These are phyloP conservation scores for Streblospio benedicti DNA, from an alignment of 1,140 invertebrate genomes.

Conservation along the genomic window DNA sequence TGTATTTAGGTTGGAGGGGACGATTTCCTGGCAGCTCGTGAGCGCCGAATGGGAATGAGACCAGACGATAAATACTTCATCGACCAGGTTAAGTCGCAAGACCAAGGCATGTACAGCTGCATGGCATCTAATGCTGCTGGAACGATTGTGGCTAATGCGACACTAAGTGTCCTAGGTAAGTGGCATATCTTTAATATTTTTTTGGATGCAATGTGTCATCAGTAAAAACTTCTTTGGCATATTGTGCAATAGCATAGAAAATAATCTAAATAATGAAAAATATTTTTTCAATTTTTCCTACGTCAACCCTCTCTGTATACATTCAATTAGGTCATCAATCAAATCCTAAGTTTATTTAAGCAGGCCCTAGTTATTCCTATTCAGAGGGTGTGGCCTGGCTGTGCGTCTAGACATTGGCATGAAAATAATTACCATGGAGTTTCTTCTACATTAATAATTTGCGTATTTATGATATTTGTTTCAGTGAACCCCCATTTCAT, in stretches of 20 bases:
- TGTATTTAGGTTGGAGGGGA: slow-evolving; percentile 77
- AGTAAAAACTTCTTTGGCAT: background rate
- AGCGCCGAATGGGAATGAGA: slow-evolving; percentile 85
- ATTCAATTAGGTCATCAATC: too few species aligned
- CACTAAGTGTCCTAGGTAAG: slow-evolving; percentile 71
- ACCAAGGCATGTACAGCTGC: slow-evolving; percentile 88
- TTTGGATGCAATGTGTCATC: slow-evolving; percentile 11
- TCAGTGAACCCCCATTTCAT: too few species aligned
- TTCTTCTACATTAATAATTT: too few species aligned
- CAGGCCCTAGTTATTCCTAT: too few species aligned
- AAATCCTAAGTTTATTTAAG: too few species aligned
- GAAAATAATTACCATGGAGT: too few species aligned
- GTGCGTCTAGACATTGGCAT: background rate
- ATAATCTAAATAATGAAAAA: too few species aligned
- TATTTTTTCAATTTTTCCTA: too few species aligned
- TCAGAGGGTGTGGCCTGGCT: too few species aligned
- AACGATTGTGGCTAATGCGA: slow-evolving; percentile 74
- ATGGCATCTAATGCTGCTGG: slow-evolving; percentile 84
- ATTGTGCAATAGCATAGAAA: background rate
- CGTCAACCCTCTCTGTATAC: too few species aligned
- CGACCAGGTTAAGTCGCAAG: slow-evolving; percentile 72
- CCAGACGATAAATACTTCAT: slow-evolving; percentile 89
- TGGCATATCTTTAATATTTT: slow-evolving; percentile 11
- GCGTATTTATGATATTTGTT: too few species aligned
- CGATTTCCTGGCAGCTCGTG: slow-evolving; percentile 87